Evolutionary conservation across 2,888 invertebrate genomes (phyloP).

Genomic region (Megalurothrips usitatus): DNA sequence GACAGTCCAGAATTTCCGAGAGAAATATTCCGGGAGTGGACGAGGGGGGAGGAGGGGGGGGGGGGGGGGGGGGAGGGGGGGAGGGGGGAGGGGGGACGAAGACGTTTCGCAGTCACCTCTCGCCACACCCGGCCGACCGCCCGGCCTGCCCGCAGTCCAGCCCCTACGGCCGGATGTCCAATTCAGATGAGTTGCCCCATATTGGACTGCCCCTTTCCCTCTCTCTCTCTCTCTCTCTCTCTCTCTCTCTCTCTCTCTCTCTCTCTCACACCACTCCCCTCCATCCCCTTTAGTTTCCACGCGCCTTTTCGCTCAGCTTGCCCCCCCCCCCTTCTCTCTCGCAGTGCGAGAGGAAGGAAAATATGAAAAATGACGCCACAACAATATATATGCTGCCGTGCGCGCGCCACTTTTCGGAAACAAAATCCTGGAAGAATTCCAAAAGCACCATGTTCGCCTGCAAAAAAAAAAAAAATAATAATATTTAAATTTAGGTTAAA

Average conservation of each 20-base stretch:
- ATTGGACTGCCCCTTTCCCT: background rate
- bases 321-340: background rate
- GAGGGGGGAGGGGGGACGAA: background rate
- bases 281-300: background rate
- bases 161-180: background rate
- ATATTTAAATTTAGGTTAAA: too few relatives aligned
- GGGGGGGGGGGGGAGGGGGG: background rate
- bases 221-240: background rate
- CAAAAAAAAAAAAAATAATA: too few relatives aligned
- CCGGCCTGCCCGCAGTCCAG: background rate
- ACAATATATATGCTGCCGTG: background rate
- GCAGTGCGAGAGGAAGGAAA: background rate
- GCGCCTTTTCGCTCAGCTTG: background rate
- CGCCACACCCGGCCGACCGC: background rate
- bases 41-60: background rate
- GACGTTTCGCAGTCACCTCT: background rate
- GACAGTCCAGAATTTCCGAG: too few relatives aligned
- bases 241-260: conserved; percentile 1
- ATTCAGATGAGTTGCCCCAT: background rate
- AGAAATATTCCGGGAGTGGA: background rate
- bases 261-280: background rate
- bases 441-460: too few relatives aligned
- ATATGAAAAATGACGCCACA: background rate
- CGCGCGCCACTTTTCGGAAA: too few relatives aligned
- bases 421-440: too few relatives aligned